Percentiles rank a stretch among this genome's conserved stretches.
phyloP scores from a whole-genome alignment of 1,140 invertebrate genomes.

The Hypsibius dujardini region DNA sequence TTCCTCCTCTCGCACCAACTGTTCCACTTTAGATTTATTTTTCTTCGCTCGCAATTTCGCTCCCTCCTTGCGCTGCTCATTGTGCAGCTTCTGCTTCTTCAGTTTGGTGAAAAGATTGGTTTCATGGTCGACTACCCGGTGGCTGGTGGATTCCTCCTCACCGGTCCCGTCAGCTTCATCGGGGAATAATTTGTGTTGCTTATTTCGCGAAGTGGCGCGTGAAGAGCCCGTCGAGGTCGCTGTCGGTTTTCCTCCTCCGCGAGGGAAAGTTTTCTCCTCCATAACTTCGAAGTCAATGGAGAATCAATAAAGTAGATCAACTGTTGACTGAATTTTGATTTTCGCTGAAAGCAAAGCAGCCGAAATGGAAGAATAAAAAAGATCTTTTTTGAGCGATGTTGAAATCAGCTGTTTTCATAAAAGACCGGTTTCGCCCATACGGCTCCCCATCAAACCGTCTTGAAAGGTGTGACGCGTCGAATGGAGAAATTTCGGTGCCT shows the following conservation, averaged over 20 bases:
- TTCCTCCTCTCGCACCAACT: slow-evolving; percentile 4
- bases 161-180: background rate
- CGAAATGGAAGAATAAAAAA: too few relatives aligned
- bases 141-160: background rate
- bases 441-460: too few relatives aligned
- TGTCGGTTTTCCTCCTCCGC: background rate
- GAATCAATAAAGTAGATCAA: too few relatives aligned
- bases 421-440: too few relatives aligned
- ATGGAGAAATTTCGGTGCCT: too few relatives aligned
- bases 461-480: too few relatives aligned
- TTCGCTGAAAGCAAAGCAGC: too few relatives aligned
- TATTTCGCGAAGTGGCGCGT: background rate
- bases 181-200: background rate
- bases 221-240: background rate
- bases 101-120: slow-evolving; percentile 11
- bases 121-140: slow-evolving; percentile 4
- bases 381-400: too few relatives aligned
- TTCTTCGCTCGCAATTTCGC: background rate
- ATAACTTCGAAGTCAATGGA: too few relatives aligned
- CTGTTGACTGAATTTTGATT: too few relatives aligned
- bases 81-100: slow-evolving; percentile 4
- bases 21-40: background rate
- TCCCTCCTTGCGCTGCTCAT: background rate
- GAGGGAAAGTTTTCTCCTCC: background rate
- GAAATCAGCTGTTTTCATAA: too few relatives aligned